Evolutionary conservation across 1,140 invertebrate species (phyloP), one percentile per base, ranked within the genome.

Genomic region (Drosophila kohkoa): DNA sequence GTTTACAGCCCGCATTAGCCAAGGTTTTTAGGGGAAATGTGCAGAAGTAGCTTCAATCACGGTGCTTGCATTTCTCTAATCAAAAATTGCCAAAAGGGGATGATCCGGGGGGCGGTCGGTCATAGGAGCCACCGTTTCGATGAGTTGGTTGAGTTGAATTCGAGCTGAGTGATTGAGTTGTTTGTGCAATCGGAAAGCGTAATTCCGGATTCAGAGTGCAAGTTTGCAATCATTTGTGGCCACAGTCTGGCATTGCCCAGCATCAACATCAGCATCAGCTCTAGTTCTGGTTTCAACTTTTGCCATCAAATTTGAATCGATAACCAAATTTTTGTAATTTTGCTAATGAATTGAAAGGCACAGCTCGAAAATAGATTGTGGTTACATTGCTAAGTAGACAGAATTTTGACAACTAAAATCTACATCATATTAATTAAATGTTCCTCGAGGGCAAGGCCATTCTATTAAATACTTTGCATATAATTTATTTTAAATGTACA

Each of bases 121-220:
- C 30, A 10, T 28, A 3, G 20, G n/a, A 32, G 32, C 15, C 48
- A 69, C 49, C 58, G 35, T 63, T 58, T 45, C 72, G 65, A 63
- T 69, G 49, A 32, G 35, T 20, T 32, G 54, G 51, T 62, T 62
- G 63, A 30, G 25, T 45, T 77, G 59, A 72, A 75, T 79, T 69
- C 62, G 30, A 60, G 71, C 73, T 79, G 76, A 81, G 72, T 72
- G 79, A 81, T 80, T 88, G 85, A 82, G 75, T 85, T 88, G 85
- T 88, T 88, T 85, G 86, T 75, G 83, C 72, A 74, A 74, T 60
- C 57, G 64, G 52, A 68, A 75, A 70, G 35, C 73, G 52, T 28
- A 58, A 64, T 75, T 57, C 35, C 28, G 49, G 51, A 62, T 62
- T 55, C 32, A 43, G 54, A 65, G 62, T 64, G 71, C 62, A 67